phyloP scores from a whole-genome alignment of 2,888 invertebrate genomes.

The Drosophila trichaetosa region DNA sequence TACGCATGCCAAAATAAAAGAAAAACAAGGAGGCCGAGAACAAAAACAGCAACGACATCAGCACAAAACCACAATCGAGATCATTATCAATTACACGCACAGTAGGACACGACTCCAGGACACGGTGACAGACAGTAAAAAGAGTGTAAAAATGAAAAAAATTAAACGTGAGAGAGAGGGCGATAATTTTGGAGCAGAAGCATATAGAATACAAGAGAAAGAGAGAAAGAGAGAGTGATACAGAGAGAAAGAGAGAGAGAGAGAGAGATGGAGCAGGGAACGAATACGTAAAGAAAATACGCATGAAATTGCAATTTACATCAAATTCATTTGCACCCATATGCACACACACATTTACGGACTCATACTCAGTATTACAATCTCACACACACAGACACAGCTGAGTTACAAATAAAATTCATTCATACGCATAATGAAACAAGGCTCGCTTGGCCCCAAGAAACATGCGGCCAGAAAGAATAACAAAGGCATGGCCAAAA shows the following conservation, averaged over 20 bases:
- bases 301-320: constrained; percentile 82
- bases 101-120: constrained; percentile 69
- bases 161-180: constrained; percentile 3
- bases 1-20: constrained; percentile 45
- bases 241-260: background rate
- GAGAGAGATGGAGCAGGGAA: background rate
- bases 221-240: background rate
- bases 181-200: constrained; percentile 8
- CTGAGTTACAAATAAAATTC: constrained; percentile 78
- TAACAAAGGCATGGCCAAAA: constrained; percentile 70
- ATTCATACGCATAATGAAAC: constrained; percentile 81
- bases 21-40: constrained; percentile 41
- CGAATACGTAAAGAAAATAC: constrained; percentile 77
- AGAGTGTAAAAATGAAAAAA: constrained; percentile 26
- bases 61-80: constrained; percentile 79
- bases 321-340: constrained; percentile 81
- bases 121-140: constrained; percentile 28
- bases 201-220: background rate
- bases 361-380: constrained; percentile 9
- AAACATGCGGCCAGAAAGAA: constrained; percentile 65
- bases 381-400: constrained; percentile 16
- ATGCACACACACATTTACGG: constrained; percentile 50
- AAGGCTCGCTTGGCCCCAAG: constrained; percentile 41
- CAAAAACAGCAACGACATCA: constrained; percentile 50
- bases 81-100: constrained; percentile 82